Conservation (phyloP, 1,140 invertebrate species). For the Leptopilina boulardi region DNA sequence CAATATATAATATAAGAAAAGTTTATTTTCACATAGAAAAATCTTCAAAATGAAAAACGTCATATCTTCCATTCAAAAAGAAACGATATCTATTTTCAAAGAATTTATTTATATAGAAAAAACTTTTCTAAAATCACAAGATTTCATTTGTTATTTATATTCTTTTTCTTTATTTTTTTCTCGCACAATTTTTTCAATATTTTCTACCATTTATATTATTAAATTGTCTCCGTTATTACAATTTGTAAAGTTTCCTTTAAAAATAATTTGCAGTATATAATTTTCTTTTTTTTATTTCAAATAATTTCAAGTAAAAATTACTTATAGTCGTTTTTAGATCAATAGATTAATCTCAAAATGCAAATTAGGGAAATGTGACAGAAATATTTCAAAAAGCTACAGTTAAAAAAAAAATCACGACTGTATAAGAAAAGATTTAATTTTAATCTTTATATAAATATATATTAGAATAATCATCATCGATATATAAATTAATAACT, state of each 20-base stretch:
- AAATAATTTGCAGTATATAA: no score
- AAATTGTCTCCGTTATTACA: background rate
- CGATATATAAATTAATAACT: background rate
- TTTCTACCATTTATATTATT: slow-evolving; percentile 20
- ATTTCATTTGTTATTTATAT: background rate
- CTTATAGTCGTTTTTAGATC: no score
- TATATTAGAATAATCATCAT: background rate
- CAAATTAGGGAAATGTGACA: no score
- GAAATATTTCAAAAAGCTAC: no score
- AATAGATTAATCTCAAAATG: no score
- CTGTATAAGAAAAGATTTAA: background rate
- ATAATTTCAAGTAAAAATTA: no score
- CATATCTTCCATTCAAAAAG: slow-evolving; percentile 2
- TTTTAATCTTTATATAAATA: background rate
- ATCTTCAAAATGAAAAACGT: background rate
- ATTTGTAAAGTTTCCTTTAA: background rate
- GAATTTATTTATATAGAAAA: no score
- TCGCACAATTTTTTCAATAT: no score
- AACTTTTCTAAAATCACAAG: background rate
- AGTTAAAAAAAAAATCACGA: background rate
- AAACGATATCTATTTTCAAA: background rate
- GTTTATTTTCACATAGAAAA: no score
- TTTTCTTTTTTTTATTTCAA: no score
- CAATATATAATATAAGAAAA: no score
- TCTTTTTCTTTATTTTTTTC: background rate